Evolutionary conservation across 2,888 invertebrate species (phyloP).

Genomic region (Synanthedon formicaeformis): DNA sequence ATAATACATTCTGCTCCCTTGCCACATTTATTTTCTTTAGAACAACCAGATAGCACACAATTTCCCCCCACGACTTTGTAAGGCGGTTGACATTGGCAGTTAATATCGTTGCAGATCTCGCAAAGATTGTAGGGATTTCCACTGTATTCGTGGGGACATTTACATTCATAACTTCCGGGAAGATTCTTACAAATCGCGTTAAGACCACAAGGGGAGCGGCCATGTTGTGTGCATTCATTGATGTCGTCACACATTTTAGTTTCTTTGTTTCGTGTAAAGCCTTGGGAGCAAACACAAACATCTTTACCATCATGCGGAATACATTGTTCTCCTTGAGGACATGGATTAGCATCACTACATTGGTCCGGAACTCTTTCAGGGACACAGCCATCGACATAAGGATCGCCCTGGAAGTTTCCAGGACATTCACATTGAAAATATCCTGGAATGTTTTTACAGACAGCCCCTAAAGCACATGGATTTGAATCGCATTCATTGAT

Average conservation of each 20-base stretch:
- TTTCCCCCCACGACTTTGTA: constrained; percentile 86
- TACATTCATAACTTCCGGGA: constrained; percentile 93
- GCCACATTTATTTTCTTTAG: constrained; percentile 83
- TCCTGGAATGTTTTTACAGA: constrained; percentile 91
- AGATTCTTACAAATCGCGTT: constrained; percentile 93
- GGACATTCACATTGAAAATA: constrained; percentile 90
- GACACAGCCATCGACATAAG: constrained; percentile 82
- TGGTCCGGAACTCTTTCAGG: constrained; percentile 74
- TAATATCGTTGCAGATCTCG: constrained; percentile 84
- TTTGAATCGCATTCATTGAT: constrained; percentile 87
- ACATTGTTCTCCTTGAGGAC: constrained; percentile 88
- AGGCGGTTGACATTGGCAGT: constrained; percentile 89
- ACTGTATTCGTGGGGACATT: constrained; percentile 88
- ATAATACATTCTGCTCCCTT: constrained; percentile 90
- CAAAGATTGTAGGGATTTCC: constrained; percentile 91
- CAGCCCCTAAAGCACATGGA: constrained; percentile 86
- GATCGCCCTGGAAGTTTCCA: constrained; percentile 82
- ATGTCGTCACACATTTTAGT: constrained; percentile 85
- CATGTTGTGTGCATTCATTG: constrained; percentile 85
- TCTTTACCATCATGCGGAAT: constrained; percentile 82
- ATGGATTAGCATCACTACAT: constrained; percentile 82
- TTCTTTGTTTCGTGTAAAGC: constrained; percentile 81
- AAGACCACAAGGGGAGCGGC: constrained; percentile 85
- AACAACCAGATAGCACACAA: constrained; percentile 88
- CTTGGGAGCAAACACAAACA: constrained; percentile 91